Percentiles rank a stretch among this genome's conserved stretches.
Evolutionary conservation across 1,140 invertebrate species (phyloP).

Genomic region (Diprion similis): DNA sequence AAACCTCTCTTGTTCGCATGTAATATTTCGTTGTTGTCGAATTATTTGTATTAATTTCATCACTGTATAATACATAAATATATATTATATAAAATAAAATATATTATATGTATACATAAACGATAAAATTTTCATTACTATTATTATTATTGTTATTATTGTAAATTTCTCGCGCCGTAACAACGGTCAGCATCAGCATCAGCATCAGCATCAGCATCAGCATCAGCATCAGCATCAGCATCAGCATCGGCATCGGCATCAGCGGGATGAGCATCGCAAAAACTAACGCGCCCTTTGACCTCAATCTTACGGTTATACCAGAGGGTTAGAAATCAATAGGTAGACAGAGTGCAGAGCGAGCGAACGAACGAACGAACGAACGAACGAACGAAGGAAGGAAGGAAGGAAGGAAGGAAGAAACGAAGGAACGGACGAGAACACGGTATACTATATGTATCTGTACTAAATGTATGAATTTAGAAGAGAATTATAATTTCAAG

Average conservation of each 20-base stretch:
- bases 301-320: conserved; percentile 45
- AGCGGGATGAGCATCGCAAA: conserved; percentile 17
- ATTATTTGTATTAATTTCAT: no score
- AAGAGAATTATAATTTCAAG: no score
- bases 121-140: no score
- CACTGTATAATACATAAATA: no score
- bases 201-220: conserved; percentile 33
- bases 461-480: no score
- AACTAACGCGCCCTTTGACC: conserved; percentile 48
- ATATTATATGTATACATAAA: no score
- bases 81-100: no score
- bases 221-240: conserved; percentile 4
- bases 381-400: no score
- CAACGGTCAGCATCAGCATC: not conserved
- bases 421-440: conserved; percentile 32
- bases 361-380: conserved; percentile 43
- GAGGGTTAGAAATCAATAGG: conserved; percentile 47
- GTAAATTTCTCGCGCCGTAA: not conserved
- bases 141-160: no score
- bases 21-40: no score
- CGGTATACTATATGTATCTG: no score
- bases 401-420: conserved; percentile 43
- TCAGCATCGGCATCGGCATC: conserved; percentile 30
- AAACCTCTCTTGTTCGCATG: no score
- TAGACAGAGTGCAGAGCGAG: conserved; percentile 25